Base-by-base conservation (phyloP, 2,888 invertebrate genomes). In the Eubasilissa splendida region DNA sequence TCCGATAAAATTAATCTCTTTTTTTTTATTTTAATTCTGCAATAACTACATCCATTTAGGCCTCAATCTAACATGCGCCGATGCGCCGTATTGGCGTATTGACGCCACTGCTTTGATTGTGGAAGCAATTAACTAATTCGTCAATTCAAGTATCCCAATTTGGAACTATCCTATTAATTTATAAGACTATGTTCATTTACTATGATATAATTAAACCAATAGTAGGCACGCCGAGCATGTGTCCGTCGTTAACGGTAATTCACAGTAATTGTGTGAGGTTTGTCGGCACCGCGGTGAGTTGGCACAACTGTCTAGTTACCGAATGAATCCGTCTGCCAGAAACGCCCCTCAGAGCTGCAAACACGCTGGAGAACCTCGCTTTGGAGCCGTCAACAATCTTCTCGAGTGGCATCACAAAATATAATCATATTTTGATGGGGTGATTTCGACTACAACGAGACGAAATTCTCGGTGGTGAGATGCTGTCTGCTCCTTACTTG, bases 221-320 rank as follows among this genome's bases (percentile, higher is more conserved):
- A 50, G 33, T 63, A 53, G 70, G 42, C 31, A 66, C 54, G 59
- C 53, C 56, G 59, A 75, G 59, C 79, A 79, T 83, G 79, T 59
- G 79, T 60, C 79, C 73, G 68, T 83, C 81, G 79, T 83, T 83
- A 83, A 78, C 73, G 70, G 81, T 71, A 79, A 80, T 79, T 76
- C 80, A 83, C 75, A 63, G 75, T 78, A 79, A 80, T 75, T 80
- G 63, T 75, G 76, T 22, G 68, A 78, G 63, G 50, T 74, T 65
- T 73, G 73, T 73, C 74, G 80, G 74, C 58, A 65, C 66, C 73
- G 74, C 80, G 59, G 73, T 83, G 83, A 83, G 79, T 83, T 77
- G 66, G 78, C 83, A 81, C 50, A 81, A 80, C 80, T 83, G 83
- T 81, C 83, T 83, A 75, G 81, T 83, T 81, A 82, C 70, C 33